Conservation (phyloP, 2,113 vertebrate species). For the Notothenia coriiceps region DNA sequence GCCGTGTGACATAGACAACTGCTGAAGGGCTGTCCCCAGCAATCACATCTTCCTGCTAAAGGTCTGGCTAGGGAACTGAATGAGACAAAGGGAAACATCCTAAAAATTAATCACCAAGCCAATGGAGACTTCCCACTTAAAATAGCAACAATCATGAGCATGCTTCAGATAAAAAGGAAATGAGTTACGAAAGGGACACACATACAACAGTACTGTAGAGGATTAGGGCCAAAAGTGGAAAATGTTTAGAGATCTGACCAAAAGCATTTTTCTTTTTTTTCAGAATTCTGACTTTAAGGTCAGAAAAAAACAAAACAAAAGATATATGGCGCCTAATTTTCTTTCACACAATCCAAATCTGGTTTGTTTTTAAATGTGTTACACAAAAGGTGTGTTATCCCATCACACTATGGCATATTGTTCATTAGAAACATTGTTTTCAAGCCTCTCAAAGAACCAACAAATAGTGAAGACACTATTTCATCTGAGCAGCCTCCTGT, state of each 20-base stretch:
- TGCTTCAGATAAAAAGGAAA: constrained; percentile 9
- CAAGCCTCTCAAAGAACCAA: constrained; percentile 29
- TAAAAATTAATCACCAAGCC: constrained; percentile 75
- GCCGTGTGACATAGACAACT: constrained; percentile 75
- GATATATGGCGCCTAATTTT: too few species aligned
- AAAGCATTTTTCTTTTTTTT: too few species aligned
- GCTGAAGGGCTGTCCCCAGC: constrained; percentile 79
- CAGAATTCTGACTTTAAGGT: too few species aligned
- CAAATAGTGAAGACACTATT: constrained; percentile 30
- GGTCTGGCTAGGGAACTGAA: constrained; percentile 58
- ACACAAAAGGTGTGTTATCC: neutral
- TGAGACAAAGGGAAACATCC: constrained; percentile 71
- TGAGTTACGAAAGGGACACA: neutral
- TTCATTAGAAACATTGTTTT: constrained; percentile 49
- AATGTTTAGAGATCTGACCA: too few species aligned
- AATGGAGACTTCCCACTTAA: constrained; percentile 48
- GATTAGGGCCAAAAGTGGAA: too few species aligned
- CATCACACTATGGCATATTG: neutral
- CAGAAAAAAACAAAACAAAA: too few species aligned
- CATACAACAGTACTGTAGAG: too few species aligned
- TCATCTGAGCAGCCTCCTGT: constrained; percentile 32
- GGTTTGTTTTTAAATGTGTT: neutral
- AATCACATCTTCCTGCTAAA: constrained; percentile 72
- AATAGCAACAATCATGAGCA: constrained; percentile 51
- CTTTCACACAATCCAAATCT: neutral